Evolutionary conservation across 2,797 vertebrate species (phyloP), one percentile per base, ranked within the genome.

Genomic region (Thamnophis elegans): DNA sequence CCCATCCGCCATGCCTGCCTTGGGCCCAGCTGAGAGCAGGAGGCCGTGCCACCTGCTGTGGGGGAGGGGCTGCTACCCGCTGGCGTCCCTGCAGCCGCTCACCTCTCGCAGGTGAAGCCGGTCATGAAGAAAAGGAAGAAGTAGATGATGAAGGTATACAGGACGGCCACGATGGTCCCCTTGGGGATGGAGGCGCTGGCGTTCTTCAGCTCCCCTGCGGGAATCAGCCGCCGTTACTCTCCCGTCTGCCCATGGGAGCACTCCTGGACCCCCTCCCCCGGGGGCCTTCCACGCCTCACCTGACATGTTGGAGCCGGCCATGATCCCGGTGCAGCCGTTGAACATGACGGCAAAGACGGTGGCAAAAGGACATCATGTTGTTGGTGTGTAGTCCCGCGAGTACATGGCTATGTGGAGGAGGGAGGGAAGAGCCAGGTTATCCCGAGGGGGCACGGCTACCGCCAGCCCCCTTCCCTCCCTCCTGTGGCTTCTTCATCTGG

Each of bases 261-360:
- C 26, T n/a, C n/a, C 13, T 7, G 16, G 22, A n/a, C n/a, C n/a
- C n/a, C n/a, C n/a, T n/a, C n/a, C n/a, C 60, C 5, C 16, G 28
- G 42, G 1, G 1, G 2, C 68, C 3, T 20, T 0, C 26, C 36
- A 6, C 3, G 7, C 85, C 95, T 96, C 94, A 99, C 99, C 99
- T 91, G 99, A 99, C 98, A 99, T 99, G 95, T 99, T 99, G 96
- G 99, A 98, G 89, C 99, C 99, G 0, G 99, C 99, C 99, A 99
- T 99, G 96, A 99, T 99, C 10, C 99, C 99, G 0, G 99, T 99
- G 96, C 99, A 99, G 97, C 99, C 98, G 78, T 99, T 99, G 96
- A 99, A 99, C 97, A 99, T 98, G 89, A 99, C 97, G 0, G 99
- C 98, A 92, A 99, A 99, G 91, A 99, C 99, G 0, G 98, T 98